Base-by-base conservation (phyloP, 1,140 invertebrate genomes). In the Heliconius himera region DNA sequence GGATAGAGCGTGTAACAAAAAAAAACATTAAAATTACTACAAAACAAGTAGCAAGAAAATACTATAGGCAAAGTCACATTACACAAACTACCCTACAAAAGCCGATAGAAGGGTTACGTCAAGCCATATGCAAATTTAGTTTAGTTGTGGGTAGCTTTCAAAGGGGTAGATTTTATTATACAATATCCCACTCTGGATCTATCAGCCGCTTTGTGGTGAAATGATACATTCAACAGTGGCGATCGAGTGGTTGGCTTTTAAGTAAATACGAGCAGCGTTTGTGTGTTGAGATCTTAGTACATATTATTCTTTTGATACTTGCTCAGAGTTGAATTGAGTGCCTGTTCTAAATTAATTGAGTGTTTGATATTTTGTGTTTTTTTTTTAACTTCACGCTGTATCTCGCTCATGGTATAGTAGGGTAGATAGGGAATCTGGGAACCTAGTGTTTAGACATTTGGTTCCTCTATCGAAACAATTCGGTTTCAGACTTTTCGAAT, bases 101-200 rank as follows among this genome's bases (percentile, higher is more conserved):
- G 26, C 70, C 54, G 77, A 70, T 74, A 74, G 56, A 74, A 74
- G 77, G 77, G 54, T 74, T 78, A 78, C 71, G 77, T 74, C 77
- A 74, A 78, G 77, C 74, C 73, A 78, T 74, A 78, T 78, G 77
- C 77, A 78, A 78, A 78, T 78, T 78, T 78, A 38, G 77, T 78
- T 78, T 78, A 71, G 70, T 56, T 78, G 76, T 49, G 70, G 76
- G 54, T 78, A 78, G 77, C 77, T 74, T 78, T 78, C 77, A 74
- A 78, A 78, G 72, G 41, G 73, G n/a, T 74, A 78, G 26, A 78
- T 78, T 78, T 78, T 78, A 73, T 78, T 74, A 73, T 78, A 78
- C 71, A 74, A 78, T 78, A 78, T 78, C 60, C 77, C 77, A 70
- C 60, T 70, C 74, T 41, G 72, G 56, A 74, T 74, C 56, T 22